Evolutionary conservation across 2,888 invertebrate species (phyloP), one percentile per base, ranked within the genome.

Genomic region (Disparrhopalites patrizii): DNA sequence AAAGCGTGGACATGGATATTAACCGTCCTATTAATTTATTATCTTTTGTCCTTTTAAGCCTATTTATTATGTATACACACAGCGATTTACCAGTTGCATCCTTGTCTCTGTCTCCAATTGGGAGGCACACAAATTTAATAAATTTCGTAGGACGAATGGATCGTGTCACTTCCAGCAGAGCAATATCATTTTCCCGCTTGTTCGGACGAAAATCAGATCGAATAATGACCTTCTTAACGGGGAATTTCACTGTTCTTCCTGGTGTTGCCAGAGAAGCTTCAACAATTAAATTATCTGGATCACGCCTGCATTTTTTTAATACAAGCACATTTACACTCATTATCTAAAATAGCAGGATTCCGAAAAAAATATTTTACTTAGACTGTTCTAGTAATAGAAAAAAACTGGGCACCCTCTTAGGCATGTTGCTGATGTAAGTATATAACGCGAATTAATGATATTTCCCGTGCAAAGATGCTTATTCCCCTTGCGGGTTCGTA

Each of bases 381-480:
- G n/a, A n/a, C n/a, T n/a, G n/a, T n/a, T 40, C 18, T 40, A 7
- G 40, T 13, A 40, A 4, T 40, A 15, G 3, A 40, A 13, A 10
- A 25, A 28, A 25, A 23, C 23, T 50, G 5, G 13, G n/a, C 50
- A 57, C 64, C 56, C 23, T 20, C 36, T 36, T 8, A 64, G n/a
- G 27, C 64, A 64, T 7, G 57, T 30, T 4, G 64, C 64, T 5
- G 57, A 18, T 1, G 64, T 64, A 5, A 64, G 7, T n/a, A 64
- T 36, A 31, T 33, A 64, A 27, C 51, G 56, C 18, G 47, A 47
- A 25, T 56, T 64, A 23, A 64, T 64, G n/a, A 64, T 64, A 50
- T 50, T 57, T 38, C 64, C 64, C n/a, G 64, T 47, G 30, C 64
- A 64, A n/a, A 64, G 51, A 57, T 64, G 64, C 18, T n/a, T n/a